Evolutionary conservation across 2,888 invertebrate species (phyloP).

Genomic region (Phortica okadai): DNA sequence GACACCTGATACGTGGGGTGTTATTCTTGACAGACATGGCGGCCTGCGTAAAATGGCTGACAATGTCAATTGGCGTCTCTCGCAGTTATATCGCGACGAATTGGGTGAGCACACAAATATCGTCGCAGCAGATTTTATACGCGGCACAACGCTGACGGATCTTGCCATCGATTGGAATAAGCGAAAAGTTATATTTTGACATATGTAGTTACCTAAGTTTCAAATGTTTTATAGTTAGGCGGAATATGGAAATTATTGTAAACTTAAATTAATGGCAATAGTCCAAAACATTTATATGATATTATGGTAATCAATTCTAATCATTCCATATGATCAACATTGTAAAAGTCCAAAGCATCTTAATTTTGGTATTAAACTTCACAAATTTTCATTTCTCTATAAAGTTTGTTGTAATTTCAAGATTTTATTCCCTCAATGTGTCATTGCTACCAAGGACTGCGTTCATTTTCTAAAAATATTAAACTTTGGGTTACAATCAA

Average conservation of each 20-base stretch:
- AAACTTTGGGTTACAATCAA: slow-evolving; percentile 74
- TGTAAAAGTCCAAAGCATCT: too few species aligned
- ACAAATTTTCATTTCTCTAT: too few species aligned
- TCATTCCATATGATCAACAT: too few species aligned
- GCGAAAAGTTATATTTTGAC: slow-evolving; percentile 54
- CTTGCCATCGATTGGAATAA: slow-evolving; percentile 73
- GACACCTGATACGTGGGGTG: slow-evolving; percentile 80
- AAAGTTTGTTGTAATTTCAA: too few species aligned
- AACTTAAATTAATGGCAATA: too few species aligned
- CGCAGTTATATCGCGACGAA: slow-evolving; percentile 78
- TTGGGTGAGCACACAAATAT: slow-evolving; percentile 79
- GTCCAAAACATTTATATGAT: too few species aligned
- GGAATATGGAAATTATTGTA: too few species aligned
- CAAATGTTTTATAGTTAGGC: not conserved
- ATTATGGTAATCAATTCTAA: too few species aligned
- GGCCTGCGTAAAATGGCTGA: slow-evolving; percentile 82
- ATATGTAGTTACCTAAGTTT: not conserved
- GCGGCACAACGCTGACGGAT: slow-evolving; percentile 80
- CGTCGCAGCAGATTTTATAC: slow-evolving; percentile 81
- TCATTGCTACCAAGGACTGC: too few species aligned
- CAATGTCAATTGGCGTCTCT: slow-evolving; percentile 80
- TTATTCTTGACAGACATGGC: slow-evolving; percentile 79
- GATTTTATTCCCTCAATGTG: too few species aligned
- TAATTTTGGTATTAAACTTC: too few species aligned
- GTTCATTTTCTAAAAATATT: slow-evolving; percentile 36